phyloP scores from a whole-genome alignment of 1,140 invertebrate species.

The Lysiphlebus fabarum region DNA sequence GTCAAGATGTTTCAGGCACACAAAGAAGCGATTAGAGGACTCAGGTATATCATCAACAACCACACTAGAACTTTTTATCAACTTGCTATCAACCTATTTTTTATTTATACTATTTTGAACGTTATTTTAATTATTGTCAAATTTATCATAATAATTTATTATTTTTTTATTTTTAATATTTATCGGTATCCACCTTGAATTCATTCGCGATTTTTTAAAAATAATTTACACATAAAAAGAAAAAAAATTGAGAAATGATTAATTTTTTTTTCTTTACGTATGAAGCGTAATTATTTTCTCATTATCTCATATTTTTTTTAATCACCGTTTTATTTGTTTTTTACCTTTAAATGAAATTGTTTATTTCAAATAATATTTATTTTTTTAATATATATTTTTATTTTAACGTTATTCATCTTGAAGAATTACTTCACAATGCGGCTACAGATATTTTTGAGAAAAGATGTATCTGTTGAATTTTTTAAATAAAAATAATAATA shows the following conservation, averaged over 20 bases:
- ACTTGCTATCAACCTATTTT: constrained; percentile 35
- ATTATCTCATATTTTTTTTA: too few species aligned
- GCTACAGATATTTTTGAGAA: too few species aligned
- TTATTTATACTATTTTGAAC: constrained; percentile 14
- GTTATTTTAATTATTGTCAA: constrained; percentile 60
- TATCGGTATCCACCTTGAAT: constrained; percentile 7
- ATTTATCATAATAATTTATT: constrained; percentile 1
- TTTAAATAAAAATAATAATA: constrained; percentile 38
- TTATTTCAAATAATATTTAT: too few species aligned
- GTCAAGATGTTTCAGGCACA: constrained; percentile 99
- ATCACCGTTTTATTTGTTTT: constrained; percentile 9
- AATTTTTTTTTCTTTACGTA: neutral
- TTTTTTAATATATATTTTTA: too few species aligned
- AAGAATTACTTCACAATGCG: too few species aligned
- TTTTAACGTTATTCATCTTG: too few species aligned
- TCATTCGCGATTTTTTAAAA: neutral
- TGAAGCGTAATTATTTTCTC: constrained; percentile 5
- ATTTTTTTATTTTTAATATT: neutral
- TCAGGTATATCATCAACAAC: constrained; percentile 75
- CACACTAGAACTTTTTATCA: constrained; percentile 53
- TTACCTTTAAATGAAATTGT: too few species aligned
- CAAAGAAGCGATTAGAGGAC: constrained; percentile 97
- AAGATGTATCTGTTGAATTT: constrained; percentile 32
- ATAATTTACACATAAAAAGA: neutral
- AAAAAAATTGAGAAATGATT: neutral